phyloP scores from a whole-genome alignment of 2,797 vertebrate genomes.

The Chromobotia macracanthus region DNA sequence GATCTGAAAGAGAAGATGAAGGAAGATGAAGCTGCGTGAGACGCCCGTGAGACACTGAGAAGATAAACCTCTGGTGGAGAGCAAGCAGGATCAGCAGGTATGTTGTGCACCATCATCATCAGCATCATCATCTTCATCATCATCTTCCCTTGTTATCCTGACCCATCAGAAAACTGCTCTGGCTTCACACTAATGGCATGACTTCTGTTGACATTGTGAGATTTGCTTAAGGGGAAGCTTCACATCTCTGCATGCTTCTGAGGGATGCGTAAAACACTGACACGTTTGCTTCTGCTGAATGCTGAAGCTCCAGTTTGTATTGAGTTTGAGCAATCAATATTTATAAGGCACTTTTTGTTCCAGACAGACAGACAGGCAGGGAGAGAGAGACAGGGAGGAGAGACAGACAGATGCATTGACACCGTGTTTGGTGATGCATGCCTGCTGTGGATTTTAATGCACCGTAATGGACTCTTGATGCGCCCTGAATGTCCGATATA shows the following conservation, averaged over 20 bases:
- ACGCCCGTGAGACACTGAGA: constrained; percentile 5
- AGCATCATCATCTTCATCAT: constrained; percentile 11
- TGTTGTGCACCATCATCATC: constrained; percentile 33
- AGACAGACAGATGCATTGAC: constrained; percentile 20
- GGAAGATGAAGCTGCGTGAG: constrained; percentile 38
- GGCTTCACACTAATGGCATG: not conserved
- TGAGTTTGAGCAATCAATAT: constrained; percentile 27
- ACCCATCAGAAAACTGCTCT: not conserved
- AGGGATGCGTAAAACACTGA: not conserved
- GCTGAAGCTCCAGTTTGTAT: constrained; percentile 21
- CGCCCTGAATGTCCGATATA: constrained; percentile 22
- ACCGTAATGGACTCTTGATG: constrained; percentile 50
- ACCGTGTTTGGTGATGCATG: constrained; percentile 34
- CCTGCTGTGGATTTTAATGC: constrained; percentile 53
- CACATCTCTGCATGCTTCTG: not conserved
- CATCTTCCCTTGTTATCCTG: not conserved
- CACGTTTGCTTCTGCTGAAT: not conserved
- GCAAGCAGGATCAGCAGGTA: constrained; percentile 49
- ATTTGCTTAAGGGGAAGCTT: not conserved
- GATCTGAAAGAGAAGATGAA: constrained; percentile 41
- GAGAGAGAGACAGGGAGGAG: constrained; percentile 18
- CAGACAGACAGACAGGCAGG: constrained; percentile 5
- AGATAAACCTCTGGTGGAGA: constrained; percentile 35
- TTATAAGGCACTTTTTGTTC: constrained; percentile 24
- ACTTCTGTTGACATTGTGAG: not conserved